phyloP scores from a whole-genome alignment of 2,113 vertebrate genomes.

The Maccullochella peelii region DNA sequence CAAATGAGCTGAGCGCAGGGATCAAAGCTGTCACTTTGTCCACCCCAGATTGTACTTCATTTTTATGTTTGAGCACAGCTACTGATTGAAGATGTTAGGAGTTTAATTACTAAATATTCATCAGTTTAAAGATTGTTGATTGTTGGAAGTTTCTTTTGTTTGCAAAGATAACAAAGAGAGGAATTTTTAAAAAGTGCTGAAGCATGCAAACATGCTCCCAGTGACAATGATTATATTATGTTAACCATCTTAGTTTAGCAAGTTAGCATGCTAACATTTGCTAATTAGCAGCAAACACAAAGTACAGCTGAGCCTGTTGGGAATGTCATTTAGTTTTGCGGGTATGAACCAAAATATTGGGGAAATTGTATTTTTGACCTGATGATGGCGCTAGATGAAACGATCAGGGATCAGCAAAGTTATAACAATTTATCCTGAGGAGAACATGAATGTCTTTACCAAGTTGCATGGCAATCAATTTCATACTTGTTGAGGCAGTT shows the following conservation, averaged over 20 bases:
- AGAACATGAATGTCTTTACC: neutral
- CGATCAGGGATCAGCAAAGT: no score
- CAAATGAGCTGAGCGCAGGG: neutral
- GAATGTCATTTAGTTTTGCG: neutral
- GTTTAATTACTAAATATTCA: neutral
- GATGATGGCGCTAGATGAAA: neutral
- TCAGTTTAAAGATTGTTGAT: neutral
- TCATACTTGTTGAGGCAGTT: neutral
- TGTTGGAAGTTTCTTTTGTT: neutral
- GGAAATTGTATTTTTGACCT: neutral
- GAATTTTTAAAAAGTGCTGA: no score
- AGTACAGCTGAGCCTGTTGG: neutral
- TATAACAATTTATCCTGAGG: neutral
- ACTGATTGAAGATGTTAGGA: neutral
- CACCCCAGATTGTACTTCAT: neutral
- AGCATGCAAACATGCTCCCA: no score
- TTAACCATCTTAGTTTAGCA: no score
- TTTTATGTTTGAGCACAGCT: neutral
- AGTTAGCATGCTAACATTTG: no score
- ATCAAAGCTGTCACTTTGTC: neutral
- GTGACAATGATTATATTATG: no score
- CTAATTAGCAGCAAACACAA: neutral
- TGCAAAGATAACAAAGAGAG: no score
- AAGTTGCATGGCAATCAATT: neutral
- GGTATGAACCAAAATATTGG: neutral